A percentile compares a stretch with the other conserved stretches of the same genome.
phyloP scores from a whole-genome alignment of 1,140 invertebrate genomes.

The Papilio polytes region DNA sequence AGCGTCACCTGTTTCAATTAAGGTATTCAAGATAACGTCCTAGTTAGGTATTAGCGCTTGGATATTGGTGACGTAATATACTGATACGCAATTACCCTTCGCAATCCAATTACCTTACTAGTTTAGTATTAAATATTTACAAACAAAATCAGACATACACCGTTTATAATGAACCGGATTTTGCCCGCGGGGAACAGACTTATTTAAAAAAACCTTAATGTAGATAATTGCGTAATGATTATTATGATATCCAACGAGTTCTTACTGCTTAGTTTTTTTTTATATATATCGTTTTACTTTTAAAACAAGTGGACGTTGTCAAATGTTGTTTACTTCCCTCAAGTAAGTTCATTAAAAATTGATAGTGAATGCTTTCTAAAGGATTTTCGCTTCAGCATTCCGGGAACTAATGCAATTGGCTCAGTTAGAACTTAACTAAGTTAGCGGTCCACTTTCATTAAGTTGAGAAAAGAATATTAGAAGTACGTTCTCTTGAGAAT shows the following conservation, averaged over 20 bases:
- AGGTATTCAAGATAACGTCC: slow-evolving; percentile 17
- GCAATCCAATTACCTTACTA: not conserved
- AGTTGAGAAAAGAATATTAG: slow-evolving; percentile 20
- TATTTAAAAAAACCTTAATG: no score
- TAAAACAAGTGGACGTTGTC: not conserved
- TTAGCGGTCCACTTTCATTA: slow-evolving; percentile 26
- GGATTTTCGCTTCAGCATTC: slow-evolving; percentile 14
- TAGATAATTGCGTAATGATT: no score
- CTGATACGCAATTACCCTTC: not conserved
- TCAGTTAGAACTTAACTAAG: slow-evolving; percentile 22
- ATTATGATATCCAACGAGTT: no score
- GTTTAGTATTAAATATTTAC: not conserved
- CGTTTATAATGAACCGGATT: not conserved
- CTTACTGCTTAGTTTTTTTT: not conserved
- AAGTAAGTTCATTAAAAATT: slow-evolving; percentile 5
- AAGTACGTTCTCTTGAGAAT: slow-evolving; percentile 11
- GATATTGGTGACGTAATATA: not conserved
- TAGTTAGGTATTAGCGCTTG: slow-evolving; percentile 2
- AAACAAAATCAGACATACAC: no score
- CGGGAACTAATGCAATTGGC: slow-evolving; percentile 11
- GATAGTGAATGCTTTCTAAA: slow-evolving; percentile 7
- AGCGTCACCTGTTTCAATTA: slow-evolving; percentile 31
- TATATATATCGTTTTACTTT: no score
- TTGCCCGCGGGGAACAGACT: not conserved
- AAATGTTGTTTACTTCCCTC: not conserved